Evolutionary conservation across 1,140 invertebrate genomes (phyloP).

Genomic region (Alviniconcha marisindica): DNA sequence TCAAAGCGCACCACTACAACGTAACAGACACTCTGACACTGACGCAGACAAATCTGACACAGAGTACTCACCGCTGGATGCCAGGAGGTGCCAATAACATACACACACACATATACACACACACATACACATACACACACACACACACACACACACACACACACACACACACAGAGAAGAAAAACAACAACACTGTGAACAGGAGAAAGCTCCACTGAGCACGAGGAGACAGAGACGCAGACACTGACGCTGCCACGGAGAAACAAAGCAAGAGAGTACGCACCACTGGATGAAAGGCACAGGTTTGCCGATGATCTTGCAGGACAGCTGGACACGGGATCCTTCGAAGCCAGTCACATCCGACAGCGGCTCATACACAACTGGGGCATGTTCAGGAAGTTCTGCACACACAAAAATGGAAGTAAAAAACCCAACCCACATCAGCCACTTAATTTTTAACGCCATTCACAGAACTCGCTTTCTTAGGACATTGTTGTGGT

Average conservation of each 20-base stretch:
- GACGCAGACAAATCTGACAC: too few relatives aligned
- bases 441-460: too few relatives aligned
- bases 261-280: conserved; percentile 40
- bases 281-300: conserved; percentile 69
- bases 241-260: too few relatives aligned
- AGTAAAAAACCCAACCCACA: too few relatives aligned
- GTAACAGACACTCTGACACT: too few relatives aligned
- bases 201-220: too few relatives aligned
- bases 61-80: too few relatives aligned
- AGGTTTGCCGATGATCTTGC: conserved; percentile 71
- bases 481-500: too few relatives aligned
- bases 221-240: too few relatives aligned
- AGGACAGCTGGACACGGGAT: conserved; percentile 66
- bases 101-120: not conserved
- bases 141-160: not conserved
- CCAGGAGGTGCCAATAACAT: not conserved
- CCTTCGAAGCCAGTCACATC: conserved; percentile 70
- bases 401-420: conserved; percentile 58
- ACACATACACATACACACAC: not conserved
- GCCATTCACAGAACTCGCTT: too few relatives aligned
- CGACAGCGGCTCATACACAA: conserved; percentile 63
- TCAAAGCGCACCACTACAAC: too few relatives aligned
- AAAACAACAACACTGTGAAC: not conserved
- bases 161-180: conserved; percentile 5
- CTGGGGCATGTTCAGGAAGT: conserved; percentile 71